Evolutionary conservation across 2,888 invertebrate species (phyloP).

Genomic region (Aquatica leii): DNA sequence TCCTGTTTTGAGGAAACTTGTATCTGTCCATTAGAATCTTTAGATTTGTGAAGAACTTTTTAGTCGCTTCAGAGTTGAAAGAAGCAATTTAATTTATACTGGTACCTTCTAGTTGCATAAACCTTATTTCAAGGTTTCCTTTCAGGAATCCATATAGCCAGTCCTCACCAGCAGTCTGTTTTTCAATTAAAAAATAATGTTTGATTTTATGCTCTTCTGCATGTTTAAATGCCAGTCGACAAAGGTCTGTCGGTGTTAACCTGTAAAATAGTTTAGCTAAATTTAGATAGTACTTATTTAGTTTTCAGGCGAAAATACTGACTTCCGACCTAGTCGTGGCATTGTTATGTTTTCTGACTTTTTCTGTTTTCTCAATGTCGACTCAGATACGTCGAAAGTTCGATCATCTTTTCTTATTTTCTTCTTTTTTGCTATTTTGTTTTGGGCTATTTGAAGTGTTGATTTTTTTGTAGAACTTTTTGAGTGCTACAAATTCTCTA

Average conservation of each 20-base stretch:
- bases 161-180: not conserved
- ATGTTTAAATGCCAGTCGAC: slow-evolving; percentile 33
- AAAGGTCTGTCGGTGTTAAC: slow-evolving; percentile 22
- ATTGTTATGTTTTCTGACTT: not conserved
- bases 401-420: not conserved
- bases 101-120: not conserved
- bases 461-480: too few relatives aligned
- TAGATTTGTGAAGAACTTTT: not conserved
- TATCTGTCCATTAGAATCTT: not conserved
- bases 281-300: slow-evolving; percentile 7
- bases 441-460: not conserved
- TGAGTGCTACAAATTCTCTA: too few relatives aligned
- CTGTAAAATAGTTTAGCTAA: slow-evolving; percentile 32
- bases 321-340: not conserved
- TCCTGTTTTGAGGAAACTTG: not conserved
- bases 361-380: slow-evolving; percentile 6
- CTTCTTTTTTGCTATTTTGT: not conserved
- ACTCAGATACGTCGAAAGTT: not conserved
- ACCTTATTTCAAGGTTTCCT: not conserved
- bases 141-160: not conserved
- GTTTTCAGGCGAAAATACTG: not conserved
- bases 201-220: slow-evolving; percentile 8
- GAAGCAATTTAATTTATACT: not conserved
- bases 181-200: not conserved
- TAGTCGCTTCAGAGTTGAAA: not conserved